Evolutionary conservation across 2,797 vertebrate species (phyloP), one percentile per base, ranked within the genome.

Genomic region (Ctenosaura bakeri): DNA sequence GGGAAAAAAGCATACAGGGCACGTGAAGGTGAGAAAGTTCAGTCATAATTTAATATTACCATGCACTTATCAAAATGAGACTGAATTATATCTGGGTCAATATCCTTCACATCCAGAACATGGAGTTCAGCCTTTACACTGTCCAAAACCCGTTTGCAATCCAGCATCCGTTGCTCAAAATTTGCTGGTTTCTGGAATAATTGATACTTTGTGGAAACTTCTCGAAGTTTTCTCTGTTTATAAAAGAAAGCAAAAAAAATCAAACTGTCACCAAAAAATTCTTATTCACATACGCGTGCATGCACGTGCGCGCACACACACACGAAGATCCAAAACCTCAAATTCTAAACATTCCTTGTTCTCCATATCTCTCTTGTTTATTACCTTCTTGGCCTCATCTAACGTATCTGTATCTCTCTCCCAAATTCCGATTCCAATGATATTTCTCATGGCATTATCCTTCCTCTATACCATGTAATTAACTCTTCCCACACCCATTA

Each of bases 131-230:
- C 96, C 94, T 98, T 98, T 86, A 99, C 99, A 0, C 98, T 97
- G 3, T 99, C 98, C 93, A 99, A 95, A 77, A 99, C 98, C 0
- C 98, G 97, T 92, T 98, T 98, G 92, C 99, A 99, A 94, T 99
- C 99, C 90, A 99, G 91, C 99, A 99, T 99, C 71, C 99, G 98
- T 95, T 99, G 99, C 94, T 99, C 99, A 93, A 99, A 99, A 97
- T 99, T 99, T 0, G 99, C 99, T 32, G 99, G 99, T 94, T 99
- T 99, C 97, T 99, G 99, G 96, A 99, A 99, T 20, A 99, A 98
- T 96, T 99, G 99, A 94, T 98, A 99, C 90, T 99, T 99, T 0
- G 99, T 99, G 88, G 97, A 98, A 1, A 99, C 98, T 93, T 99
- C 99, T 46, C 99, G 97, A 79, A 99, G 97, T 90, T 99, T 99